phyloP scores from a whole-genome alignment of 2,888 invertebrate species.

The Stenolophus ochropezus region DNA sequence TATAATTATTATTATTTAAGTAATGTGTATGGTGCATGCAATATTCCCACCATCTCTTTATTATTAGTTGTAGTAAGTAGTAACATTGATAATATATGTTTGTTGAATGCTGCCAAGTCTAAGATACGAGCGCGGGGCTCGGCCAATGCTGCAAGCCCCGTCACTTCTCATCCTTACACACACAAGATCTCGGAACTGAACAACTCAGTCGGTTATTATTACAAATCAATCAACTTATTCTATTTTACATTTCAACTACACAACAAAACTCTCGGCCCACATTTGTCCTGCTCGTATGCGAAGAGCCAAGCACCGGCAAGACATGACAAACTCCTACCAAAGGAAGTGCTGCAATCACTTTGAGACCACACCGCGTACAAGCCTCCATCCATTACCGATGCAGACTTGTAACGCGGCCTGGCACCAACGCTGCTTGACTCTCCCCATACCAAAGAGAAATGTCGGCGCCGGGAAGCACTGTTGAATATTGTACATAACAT shows the following conservation, averaged over 20 bases:
- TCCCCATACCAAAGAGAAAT: not conserved
- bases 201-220: too few relatives aligned
- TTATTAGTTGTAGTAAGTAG: slow-evolving; percentile 72
- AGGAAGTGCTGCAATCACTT: too few relatives aligned
- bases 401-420: not conserved
- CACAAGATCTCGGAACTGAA: not conserved
- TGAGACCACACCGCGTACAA: not conserved
- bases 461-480: slow-evolving; percentile 3
- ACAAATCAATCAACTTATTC: not conserved
- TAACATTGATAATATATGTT: slow-evolving; percentile 69
- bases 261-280: not conserved
- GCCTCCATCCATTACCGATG: not conserved
- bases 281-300: not conserved
- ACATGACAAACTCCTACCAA: not conserved
- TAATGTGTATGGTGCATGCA: slow-evolving; percentile 72
- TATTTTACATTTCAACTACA: not conserved
- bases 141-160: slow-evolving; percentile 37
- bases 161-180: slow-evolving; percentile 20
- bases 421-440: not conserved
- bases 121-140: slow-evolving; percentile 69
- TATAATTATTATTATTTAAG: slow-evolving; percentile 66
- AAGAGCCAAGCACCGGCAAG: not conserved
- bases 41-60: slow-evolving; percentile 68
- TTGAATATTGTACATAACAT: slow-evolving; percentile 47
- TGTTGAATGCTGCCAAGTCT: slow-evolving; percentile 74